Evolutionary conservation across 2,113 vertebrate genomes (phyloP), one percentile per base, ranked within the genome.

Genomic region (Hirundichthys speculiger): DNA sequence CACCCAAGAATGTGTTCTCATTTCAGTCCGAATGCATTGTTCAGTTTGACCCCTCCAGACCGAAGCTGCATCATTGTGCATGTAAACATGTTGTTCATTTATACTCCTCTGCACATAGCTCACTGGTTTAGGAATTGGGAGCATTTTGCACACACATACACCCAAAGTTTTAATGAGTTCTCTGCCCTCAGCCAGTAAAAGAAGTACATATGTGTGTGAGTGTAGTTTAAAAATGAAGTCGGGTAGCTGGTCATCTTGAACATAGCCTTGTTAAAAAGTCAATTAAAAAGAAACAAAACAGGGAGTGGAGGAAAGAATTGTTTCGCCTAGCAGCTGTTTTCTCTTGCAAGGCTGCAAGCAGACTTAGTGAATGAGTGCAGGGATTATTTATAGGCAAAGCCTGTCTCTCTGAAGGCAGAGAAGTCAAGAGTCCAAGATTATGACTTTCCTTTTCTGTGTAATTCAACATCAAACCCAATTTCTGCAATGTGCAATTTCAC

Each of bases 251-350:
- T 82, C 82, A 84, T 61, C 75, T 70, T 79, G 85, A 84, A 82
- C 85, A 69, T 54, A 55, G 83, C 82, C 90, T 89, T 78, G 85
- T 90, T 90, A 92, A 91, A 92, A 92, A 90, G 84, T 88, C 84
- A 88, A 91, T 92, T 90, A 90, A 89, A 89, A 68, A 67, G 79
- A 88, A 87, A 90, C 86, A 90, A 90, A 86, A 81, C n/a, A 75
- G 9, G 18, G 34, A 61, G 56, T 16, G 22, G 39, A 34, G 66
- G 41, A 51, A 42, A 49, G 65, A 34, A 64, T 64, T 69, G 63
- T 75, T 83, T 80, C 73, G 80, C 75, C 82, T 77, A 16, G 53
- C 59, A 81, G 74, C 65, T 72, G 68, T 68, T 82, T 83, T 68
- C 22, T 1, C 59, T 83, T 71, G 58, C 78, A 65, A 64, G 69